Conservation (phyloP, 2,113 vertebrate species). For the Osmerus eperlanus region DNA sequence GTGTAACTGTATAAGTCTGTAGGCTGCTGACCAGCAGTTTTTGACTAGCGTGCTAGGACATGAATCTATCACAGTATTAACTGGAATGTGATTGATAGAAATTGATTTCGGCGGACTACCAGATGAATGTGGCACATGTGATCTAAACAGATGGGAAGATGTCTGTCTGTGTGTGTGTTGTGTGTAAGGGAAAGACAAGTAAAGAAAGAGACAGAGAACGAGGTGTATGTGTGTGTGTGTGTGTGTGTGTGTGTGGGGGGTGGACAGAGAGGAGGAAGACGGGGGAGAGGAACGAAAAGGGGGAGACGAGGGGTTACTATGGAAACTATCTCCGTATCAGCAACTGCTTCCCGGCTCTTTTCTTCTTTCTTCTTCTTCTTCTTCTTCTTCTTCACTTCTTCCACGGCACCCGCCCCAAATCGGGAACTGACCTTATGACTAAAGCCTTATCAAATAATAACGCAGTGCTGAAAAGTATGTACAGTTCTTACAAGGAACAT, state of each 20-base stretch:
- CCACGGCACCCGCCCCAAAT: no score
- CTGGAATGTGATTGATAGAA: no score
- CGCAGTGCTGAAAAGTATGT: no score
- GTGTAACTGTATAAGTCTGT: not conserved
- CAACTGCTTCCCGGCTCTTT: conserved; percentile 49
- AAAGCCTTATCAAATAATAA: no score
- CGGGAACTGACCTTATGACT: no score
- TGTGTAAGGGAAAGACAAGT: not conserved
- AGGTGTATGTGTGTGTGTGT: conserved; percentile 31
- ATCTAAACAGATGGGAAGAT: no score
- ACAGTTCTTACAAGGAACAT: no score
- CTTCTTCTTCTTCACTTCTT: not conserved
- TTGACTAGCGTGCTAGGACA: no score
- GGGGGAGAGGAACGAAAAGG: conserved; percentile 6
- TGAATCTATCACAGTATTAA: no score
- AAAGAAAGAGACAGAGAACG: not conserved
- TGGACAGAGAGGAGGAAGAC: not conserved
- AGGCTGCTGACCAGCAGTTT: no score
- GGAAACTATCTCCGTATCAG: conserved; percentile 67
- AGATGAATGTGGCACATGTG: no score
- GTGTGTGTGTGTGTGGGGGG: conserved; percentile 16
- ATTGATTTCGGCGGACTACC: no score
- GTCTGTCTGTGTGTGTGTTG: not conserved
- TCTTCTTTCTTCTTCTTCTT: not conserved
- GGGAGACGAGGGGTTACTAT: conserved; percentile 57